phyloP scores from a whole-genome alignment of 1,140 invertebrate genomes.

The Bombus fervidus region DNA sequence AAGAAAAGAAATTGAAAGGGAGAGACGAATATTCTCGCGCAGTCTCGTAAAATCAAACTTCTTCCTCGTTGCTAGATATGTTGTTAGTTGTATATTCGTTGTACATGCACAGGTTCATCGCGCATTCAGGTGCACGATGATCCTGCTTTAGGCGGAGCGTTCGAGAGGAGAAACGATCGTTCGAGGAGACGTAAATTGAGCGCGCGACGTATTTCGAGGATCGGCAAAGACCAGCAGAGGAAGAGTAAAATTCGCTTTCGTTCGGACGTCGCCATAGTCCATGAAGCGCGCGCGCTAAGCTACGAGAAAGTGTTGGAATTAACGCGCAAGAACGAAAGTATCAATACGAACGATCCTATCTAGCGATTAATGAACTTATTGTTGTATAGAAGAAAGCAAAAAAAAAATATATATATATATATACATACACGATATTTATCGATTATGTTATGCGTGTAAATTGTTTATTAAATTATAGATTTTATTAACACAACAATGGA shows the following conservation, averaged over 20 bases:
- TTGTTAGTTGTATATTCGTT: constrained; percentile 48
- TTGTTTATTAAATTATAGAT: constrained; percentile 79
- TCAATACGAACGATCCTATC: constrained; percentile 57
- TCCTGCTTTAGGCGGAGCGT: background rate
- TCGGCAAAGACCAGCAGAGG: background rate
- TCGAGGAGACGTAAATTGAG: no score
- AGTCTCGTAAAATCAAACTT: constrained; percentile 24
- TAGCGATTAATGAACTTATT: constrained; percentile 64
- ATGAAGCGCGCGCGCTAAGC: background rate
- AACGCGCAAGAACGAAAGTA: constrained; percentile 46
- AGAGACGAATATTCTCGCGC: no score
- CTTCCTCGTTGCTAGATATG: constrained; percentile 32
- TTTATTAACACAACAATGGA: constrained; percentile 70
- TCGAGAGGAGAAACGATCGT: background rate
- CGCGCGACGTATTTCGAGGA: constrained; percentile 13
- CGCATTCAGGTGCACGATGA: constrained; percentile 19
- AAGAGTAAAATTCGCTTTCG: background rate
- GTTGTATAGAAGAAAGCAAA: constrained; percentile 66
- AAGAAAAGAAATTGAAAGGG: no score
- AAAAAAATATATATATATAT: constrained; percentile 64
- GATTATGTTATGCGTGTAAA: constrained; percentile 79
- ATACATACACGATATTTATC: constrained; percentile 75
- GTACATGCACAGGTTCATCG: constrained; percentile 28
- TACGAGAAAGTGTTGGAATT: constrained; percentile 53
- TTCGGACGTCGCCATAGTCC: background rate